Evolutionary conservation across 2,113 vertebrate genomes (phyloP), one percentile per base, ranked within the genome.

Genomic region (Motacilla alba): DNA sequence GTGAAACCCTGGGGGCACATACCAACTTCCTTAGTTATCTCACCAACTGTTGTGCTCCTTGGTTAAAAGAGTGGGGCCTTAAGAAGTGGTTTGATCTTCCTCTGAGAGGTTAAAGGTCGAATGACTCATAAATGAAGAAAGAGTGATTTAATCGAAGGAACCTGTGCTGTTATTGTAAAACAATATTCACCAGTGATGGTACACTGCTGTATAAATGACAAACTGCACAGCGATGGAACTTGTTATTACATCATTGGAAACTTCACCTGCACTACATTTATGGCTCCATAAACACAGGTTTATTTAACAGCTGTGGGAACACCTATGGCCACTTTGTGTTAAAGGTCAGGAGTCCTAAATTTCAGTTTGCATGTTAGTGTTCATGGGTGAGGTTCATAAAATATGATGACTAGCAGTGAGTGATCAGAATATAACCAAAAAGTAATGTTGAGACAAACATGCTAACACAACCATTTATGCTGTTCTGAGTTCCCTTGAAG

Each of bases 31-130:
- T 98, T 97, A 98, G 97, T 98, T 98, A 98, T 98, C 95, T 95
- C 94, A 94, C 84, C 94, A 94, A 97, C 93, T 94, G 97, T 94
- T 97, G 97, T 97, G 94, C 97, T 98, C 96, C 97, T 95, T 27
- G 17, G 96, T 98, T 97, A 98, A 96, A 98, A 98, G 97, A 98
- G 53, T 97, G 97, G 89, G 97, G 90, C 94, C 98, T 97, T 98
- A 97, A 98, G 97, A 96, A 98, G 98, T 94, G 89, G 98, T 98
- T 98, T 98, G 98, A 98, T 98, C 97, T 98, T 98, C 97, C 97
- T 97, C 97, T 95, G 97, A 88, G 91, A 97, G 98, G 98, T 97
- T 97, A 98, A 96, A 97, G 97, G 98, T 98, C 97, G 80, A 97
- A 97, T 98, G 97, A 98, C 94, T 97, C 97, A 97, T 98, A 98